Base-by-base conservation (phyloP, 2,888 invertebrate species). In the Smittia sp. region DNA sequence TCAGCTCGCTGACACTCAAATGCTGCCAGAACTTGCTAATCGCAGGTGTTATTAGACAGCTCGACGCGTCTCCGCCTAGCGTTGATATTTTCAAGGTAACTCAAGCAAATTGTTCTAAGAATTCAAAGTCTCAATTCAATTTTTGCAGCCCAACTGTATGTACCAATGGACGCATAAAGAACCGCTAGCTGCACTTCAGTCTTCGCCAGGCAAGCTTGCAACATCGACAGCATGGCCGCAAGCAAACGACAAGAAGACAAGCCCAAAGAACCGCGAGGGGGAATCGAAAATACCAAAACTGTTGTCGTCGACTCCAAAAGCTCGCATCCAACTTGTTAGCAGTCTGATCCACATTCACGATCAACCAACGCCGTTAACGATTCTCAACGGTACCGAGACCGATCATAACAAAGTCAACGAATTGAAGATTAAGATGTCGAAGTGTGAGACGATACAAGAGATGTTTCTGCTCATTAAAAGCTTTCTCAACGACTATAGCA, bases 141-240 rank as follows among this genome's bases (percentile, higher is more conserved):
- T 69, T 77, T 83, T 87, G 38, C 83, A 95, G 95, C 91, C 93
- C 75, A 93, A 91, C 82, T 86, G 92, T 79, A 93, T 94, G 90
- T 96, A 96, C 83, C 92, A 90, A 80, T 96, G 95, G 95, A 87
- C 92, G 24, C 91, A 93, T 80, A 90, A 90, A 76, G 92, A 92
- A 81, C 83, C 86, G 66, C 87, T 89, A 73, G 84, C 87, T 41
- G 84, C 87, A 66, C 86, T 88, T 75, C 88, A 91, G 39, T 83
- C 87, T 74, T 89, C 91, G 18, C 92, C 93, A 0, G 91, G 92
- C 68, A 87, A 89, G 79, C 83, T 94, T 66, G 88, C 90, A 76
- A 86, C 87, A 75, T 78, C 78, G 6, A 83, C 88, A 0, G 85
- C 89, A 39, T 92, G 93, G 92, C 92, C 93, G 0, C 90, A 90